A percentile compares a stretch with the other conserved stretches of the same genome.
These are phyloP conservation scores for Myopa tessellatipennis DNA, from an alignment of 2,888 invertebrate species.

Conservation along the genomic window DNA sequence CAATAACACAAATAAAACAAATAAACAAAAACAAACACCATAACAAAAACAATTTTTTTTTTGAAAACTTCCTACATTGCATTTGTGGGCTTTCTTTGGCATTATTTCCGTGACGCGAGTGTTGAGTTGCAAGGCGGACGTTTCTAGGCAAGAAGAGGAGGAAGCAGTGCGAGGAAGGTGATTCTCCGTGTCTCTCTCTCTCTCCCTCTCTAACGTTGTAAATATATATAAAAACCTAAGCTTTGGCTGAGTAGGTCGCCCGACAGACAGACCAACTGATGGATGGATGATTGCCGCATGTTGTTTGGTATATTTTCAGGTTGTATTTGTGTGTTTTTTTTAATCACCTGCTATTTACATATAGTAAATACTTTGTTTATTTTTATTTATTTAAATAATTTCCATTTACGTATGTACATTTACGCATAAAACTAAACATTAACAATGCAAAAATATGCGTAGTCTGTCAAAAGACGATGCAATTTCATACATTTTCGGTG, in stretches of 20 bases:
- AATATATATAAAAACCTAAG: not conserved
- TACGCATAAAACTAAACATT: too few species aligned
- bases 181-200: not conserved
- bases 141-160: slow-evolving; percentile 31
- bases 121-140: slow-evolving; percentile 42
- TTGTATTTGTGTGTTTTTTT: too few species aligned
- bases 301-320: too few species aligned
- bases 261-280: not conserved
- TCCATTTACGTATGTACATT: too few species aligned
- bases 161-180: not conserved
- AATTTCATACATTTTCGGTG: too few species aligned
- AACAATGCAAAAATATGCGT: too few species aligned
- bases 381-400: too few species aligned
- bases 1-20: not conserved
- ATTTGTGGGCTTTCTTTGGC: slow-evolving; percentile 41
- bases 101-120: slow-evolving; percentile 18
- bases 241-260: not conserved
- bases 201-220: not conserved
- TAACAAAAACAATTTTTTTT: not conserved
- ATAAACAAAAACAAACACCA: not conserved
- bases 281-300: too few species aligned
- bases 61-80: slow-evolving; percentile 15
- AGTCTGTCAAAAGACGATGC: too few species aligned
- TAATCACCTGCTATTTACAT: too few species aligned
- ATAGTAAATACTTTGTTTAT: too few species aligned